phyloP scores from a whole-genome alignment of 2,113 vertebrate species.

The Thamnophis sirtalis region DNA sequence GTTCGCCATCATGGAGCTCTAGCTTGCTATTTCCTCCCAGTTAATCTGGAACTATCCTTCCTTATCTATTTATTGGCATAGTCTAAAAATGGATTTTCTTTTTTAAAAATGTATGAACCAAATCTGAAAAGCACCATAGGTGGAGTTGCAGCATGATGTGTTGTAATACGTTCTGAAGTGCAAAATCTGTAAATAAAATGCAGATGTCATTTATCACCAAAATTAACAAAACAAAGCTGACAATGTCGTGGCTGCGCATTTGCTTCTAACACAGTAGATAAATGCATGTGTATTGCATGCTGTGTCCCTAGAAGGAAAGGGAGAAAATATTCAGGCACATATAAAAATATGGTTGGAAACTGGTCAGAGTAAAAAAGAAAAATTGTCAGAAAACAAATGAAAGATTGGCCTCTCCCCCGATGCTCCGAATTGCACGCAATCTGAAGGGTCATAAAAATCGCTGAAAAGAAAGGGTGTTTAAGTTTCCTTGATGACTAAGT shows the following conservation, averaged over 20 bases:
- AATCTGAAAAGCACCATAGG: slow-evolving; percentile 25
- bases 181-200: slow-evolving; percentile 46
- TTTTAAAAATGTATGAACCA: background rate
- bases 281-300: slow-evolving; percentile 12
- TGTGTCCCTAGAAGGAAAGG: background rate
- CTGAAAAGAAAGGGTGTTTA: slow-evolving; percentile 7
- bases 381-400: slow-evolving; percentile 2
- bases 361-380: background rate
- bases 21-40: no score
- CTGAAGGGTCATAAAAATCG: slow-evolving; percentile 7
- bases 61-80: background rate
- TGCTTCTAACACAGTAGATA: slow-evolving; percentile 38
- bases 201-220: slow-evolving; percentile 39
- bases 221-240: slow-evolving; percentile 40
- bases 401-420: background rate
- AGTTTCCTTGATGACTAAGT: slow-evolving; percentile 15
- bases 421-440: background rate
- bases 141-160: background rate
- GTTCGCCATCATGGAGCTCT: no score
- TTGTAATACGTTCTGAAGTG: slow-evolving; percentile 29
- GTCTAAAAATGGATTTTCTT: slow-evolving; percentile 14
- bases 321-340: background rate
- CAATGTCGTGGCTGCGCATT: slow-evolving; percentile 10
- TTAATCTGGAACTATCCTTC: background rate
- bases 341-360: background rate